Evolutionary conservation across 2,888 invertebrate genomes (phyloP).

Genomic region (Machimus atricapillus): DNA sequence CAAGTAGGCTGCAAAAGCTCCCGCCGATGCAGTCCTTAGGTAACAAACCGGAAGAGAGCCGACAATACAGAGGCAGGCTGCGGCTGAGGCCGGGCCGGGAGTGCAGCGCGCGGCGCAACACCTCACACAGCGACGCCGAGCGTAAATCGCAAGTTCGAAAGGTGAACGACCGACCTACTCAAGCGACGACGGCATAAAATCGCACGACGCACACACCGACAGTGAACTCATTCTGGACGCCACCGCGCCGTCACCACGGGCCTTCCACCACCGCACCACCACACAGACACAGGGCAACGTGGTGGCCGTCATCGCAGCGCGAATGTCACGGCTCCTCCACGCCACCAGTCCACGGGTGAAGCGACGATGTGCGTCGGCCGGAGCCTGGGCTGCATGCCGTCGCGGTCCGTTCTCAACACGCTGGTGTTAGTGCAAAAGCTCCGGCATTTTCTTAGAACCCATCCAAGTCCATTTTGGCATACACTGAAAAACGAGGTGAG

Average conservation of each 20-base stretch:
- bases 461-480: not conserved
- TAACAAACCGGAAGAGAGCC: conserved; percentile 42
- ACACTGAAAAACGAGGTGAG: conserved; percentile 22
- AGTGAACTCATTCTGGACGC: conserved; percentile 18
- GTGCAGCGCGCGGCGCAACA: conserved; percentile 46
- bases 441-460: not conserved
- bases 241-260: not conserved
- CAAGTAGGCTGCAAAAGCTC: conserved; percentile 9
- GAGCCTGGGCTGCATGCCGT: not conserved
- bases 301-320: conserved; percentile 24
- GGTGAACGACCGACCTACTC: conserved; percentile 65
- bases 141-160: conserved; percentile 55
- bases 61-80: not conserved
- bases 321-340: conserved; percentile 38
- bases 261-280: not conserved
- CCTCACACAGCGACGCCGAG: conserved; percentile 46
- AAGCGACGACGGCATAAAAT: conserved; percentile 55
- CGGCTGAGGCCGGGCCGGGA: conserved; percentile 33
- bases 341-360: conserved; percentile 8
- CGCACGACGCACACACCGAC: conserved; percentile 30
- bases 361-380: not conserved
- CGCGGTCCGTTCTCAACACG: not conserved
- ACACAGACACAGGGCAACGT: not conserved
- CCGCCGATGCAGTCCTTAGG: conserved; percentile 17
- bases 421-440: not conserved